Evolutionary conservation across 1,140 invertebrate genomes (phyloP).

Genomic region (Leptoteleia sp.): DNA sequence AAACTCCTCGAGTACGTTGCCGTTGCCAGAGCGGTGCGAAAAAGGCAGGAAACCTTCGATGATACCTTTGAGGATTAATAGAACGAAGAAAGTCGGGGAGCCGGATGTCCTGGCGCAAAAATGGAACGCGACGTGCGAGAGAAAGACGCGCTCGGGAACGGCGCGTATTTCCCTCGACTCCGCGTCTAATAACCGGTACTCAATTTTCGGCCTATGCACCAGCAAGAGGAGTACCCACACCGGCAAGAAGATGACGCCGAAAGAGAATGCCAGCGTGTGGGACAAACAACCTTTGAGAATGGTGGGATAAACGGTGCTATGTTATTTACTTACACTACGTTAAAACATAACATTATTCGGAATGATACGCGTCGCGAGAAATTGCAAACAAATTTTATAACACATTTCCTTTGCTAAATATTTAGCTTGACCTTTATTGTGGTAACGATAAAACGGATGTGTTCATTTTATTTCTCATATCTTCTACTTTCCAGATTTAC

Average conservation of each 20-base stretch:
- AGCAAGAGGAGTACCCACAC: slow-evolving; percentile 68
- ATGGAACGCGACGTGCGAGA: slow-evolving; percentile 62
- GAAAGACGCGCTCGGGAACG: slow-evolving; percentile 51
- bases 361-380: no score
- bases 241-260: slow-evolving; percentile 6
- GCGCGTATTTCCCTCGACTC: slow-evolving; percentile 65
- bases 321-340: slow-evolving; percentile 45
- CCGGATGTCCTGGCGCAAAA: slow-evolving; percentile 64
- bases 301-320: slow-evolving; percentile 62
- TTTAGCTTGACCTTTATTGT: no score
- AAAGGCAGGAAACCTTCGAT: slow-evolving; percentile 69
- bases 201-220: slow-evolving; percentile 79
- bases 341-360: no score
- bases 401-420: no score
- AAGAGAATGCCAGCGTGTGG: slow-evolving; percentile 32
- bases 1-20: slow-evolving; percentile 70
- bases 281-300: slow-evolving; percentile 55
- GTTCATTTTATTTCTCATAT: no score
- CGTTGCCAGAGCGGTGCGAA: slow-evolving; percentile 54
- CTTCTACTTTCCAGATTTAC: no score
- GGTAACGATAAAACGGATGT: no score
- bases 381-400: no score
- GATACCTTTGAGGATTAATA: slow-evolving; percentile 69
- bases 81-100: slow-evolving; percentile 57
- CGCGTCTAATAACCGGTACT: slow-evolving; percentile 68